These are phyloP conservation scores for Sinelater perroti DNA, from an alignment of 2,888 invertebrate species.

Conservation along the genomic window DNA sequence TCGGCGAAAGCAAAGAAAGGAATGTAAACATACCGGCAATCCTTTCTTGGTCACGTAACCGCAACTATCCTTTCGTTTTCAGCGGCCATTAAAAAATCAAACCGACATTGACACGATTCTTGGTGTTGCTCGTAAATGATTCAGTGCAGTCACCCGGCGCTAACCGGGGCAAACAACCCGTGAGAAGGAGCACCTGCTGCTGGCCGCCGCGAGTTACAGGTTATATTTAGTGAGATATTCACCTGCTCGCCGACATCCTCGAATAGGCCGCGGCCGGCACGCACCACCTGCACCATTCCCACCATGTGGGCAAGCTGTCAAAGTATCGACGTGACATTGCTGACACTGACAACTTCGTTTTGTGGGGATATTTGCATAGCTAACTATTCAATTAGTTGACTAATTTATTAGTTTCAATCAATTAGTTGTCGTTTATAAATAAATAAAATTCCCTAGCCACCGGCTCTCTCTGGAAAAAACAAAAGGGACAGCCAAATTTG, in stretches of 20 bases:
- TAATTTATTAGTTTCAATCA: too few relatives aligned
- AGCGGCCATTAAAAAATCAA: too few relatives aligned
- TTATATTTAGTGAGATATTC: background rate
- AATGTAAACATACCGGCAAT: too few relatives aligned
- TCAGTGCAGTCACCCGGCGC: background rate
- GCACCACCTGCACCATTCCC: conserved; percentile 10
- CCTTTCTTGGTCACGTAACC: too few relatives aligned
- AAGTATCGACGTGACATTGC: background rate
- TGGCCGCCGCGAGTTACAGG: background rate
- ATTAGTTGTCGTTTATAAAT: too few relatives aligned
- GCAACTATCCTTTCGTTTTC: too few relatives aligned
- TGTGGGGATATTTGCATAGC: background rate
- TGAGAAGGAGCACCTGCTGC: conserved; percentile 1
- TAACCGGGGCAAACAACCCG: background rate
- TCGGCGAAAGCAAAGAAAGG: too few relatives aligned
- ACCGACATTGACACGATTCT: background rate
- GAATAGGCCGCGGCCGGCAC: background rate
- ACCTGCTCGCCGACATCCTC: conserved; percentile 2
- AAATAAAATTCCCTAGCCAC: too few relatives aligned
- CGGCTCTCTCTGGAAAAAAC: too few relatives aligned
- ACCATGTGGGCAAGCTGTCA: conserved; percentile 16
- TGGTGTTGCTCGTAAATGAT: background rate
- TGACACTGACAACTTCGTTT: conserved; percentile 2
- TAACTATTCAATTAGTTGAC: too few relatives aligned
- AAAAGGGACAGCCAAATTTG: too few relatives aligned